These are phyloP conservation scores for Phataginus tetradactyla DNA, from an alignment of 2,797 vertebrate species.

Conservation along the genomic window DNA sequence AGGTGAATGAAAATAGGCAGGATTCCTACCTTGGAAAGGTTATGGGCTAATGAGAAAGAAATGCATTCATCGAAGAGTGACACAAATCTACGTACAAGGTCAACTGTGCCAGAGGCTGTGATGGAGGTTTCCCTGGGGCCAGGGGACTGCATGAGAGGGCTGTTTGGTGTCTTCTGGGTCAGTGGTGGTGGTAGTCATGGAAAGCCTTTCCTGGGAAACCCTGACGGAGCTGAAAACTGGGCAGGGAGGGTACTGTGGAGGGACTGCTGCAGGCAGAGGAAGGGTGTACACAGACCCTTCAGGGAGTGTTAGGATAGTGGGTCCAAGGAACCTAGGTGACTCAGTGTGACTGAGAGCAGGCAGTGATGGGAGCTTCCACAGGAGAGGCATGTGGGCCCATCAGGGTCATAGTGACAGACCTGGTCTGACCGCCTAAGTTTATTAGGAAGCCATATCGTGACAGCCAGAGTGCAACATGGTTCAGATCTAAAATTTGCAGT, in stretches of 20 bases:
- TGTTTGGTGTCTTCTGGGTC: background rate
- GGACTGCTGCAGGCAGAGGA: background rate
- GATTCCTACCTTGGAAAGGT: background rate
- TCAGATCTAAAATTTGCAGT: background rate
- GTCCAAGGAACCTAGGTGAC: background rate
- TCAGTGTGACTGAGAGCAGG: background rate
- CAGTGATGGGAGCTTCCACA: background rate
- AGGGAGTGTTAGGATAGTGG: background rate
- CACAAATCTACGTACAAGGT: background rate
- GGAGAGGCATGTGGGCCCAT: background rate
- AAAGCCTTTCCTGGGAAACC: background rate
- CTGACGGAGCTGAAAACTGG: background rate
- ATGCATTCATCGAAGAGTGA: background rate
- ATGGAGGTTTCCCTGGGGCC: background rate
- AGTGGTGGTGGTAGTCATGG: too few species aligned
- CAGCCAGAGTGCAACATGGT: background rate
- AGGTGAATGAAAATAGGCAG: background rate
- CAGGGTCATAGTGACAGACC: background rate
- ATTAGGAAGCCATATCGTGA: background rate
- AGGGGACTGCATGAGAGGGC: background rate
- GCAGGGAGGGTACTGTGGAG: background rate
- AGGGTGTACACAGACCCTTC: background rate
- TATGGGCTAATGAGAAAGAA: background rate
- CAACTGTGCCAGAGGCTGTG: background rate
- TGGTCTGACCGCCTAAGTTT: background rate